Conservation (phyloP, 2,888 invertebrate genomes). For the Lymantria dispar region DNA sequence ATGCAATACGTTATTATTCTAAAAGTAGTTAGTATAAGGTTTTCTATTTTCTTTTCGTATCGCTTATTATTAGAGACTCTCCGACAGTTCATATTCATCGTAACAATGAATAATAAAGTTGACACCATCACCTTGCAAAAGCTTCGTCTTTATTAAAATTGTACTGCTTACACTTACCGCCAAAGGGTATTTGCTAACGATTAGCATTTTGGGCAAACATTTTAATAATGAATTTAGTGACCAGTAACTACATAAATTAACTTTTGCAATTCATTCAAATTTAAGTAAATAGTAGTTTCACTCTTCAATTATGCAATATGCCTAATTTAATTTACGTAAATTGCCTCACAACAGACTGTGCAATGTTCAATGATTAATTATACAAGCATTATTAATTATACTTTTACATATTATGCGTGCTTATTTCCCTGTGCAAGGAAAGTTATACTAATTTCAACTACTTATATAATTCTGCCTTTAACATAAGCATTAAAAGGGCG, state of each 20-base stretch:
- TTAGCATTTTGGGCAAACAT: too few species aligned
- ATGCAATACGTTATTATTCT: too few species aligned
- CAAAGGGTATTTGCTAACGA: too few species aligned
- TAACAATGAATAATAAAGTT: too few species aligned
- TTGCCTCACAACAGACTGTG: neutral
- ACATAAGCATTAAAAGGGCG: neutral
- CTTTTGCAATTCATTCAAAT: conserved; percentile 3
- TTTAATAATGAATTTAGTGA: too few species aligned
- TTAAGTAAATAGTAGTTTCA: conserved; percentile 8
- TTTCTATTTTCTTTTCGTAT: too few species aligned
- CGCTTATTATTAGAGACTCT: too few species aligned
- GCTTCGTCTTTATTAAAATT: too few species aligned
- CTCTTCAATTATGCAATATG: conserved; percentile 3
- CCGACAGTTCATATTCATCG: too few species aligned
- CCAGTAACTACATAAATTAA: neutral
- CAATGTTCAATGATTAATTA: neutral
- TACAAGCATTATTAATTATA: neutral
- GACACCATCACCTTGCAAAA: too few species aligned
- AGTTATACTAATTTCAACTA: neutral
- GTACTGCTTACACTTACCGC: too few species aligned
- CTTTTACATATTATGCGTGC: neutral
- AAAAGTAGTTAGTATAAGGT: too few species aligned
- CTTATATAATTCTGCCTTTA: neutral
- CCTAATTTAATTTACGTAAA: conserved; percentile 4
- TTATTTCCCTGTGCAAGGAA: neutral